These are phyloP conservation scores for Larimichthys crocea DNA, from an alignment of 2,113 vertebrate genomes.

Conservation along the genomic window DNA sequence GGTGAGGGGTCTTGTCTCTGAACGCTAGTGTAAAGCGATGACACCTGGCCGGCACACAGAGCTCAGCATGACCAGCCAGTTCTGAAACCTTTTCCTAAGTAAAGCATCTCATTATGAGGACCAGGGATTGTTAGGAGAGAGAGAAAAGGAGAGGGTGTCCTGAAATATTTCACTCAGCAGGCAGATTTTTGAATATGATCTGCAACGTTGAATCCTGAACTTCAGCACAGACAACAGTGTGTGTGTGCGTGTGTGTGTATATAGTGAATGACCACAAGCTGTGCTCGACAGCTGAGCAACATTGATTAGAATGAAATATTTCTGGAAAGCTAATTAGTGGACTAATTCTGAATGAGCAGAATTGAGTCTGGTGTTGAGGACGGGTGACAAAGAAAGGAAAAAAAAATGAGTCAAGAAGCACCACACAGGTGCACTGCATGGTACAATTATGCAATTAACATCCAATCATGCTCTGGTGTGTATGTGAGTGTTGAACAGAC, in stretches of 20 bases:
- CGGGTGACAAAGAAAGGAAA: too few relatives aligned
- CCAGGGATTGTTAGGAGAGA: background rate
- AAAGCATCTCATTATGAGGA: constrained; percentile 35
- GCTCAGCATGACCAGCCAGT: constrained; percentile 58
- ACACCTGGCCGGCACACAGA: constrained; percentile 65
- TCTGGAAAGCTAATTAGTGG: background rate
- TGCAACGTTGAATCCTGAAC: background rate
- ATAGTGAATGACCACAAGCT: background rate
- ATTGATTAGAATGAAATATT: background rate
- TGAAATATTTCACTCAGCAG: constrained; percentile 4
- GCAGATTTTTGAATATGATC: background rate
- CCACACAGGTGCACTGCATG: too few relatives aligned
- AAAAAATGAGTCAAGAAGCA: too few relatives aligned
- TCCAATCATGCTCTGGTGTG: too few relatives aligned
- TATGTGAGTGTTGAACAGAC: too few relatives aligned
- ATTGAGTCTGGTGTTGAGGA: too few relatives aligned
- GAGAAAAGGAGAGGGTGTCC: background rate
- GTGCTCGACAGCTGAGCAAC: background rate
- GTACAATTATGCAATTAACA: too few relatives aligned
- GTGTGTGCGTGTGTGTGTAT: background rate
- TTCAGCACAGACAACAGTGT: background rate
- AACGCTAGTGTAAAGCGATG: constrained; percentile 59
- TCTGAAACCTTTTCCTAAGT: constrained; percentile 41
- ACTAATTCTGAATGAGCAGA: background rate
- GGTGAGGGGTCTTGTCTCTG: constrained; percentile 63